These are phyloP conservation scores for Triplophysa dalaica DNA, from an alignment of 2,113 vertebrate genomes.

Conservation along the genomic window DNA sequence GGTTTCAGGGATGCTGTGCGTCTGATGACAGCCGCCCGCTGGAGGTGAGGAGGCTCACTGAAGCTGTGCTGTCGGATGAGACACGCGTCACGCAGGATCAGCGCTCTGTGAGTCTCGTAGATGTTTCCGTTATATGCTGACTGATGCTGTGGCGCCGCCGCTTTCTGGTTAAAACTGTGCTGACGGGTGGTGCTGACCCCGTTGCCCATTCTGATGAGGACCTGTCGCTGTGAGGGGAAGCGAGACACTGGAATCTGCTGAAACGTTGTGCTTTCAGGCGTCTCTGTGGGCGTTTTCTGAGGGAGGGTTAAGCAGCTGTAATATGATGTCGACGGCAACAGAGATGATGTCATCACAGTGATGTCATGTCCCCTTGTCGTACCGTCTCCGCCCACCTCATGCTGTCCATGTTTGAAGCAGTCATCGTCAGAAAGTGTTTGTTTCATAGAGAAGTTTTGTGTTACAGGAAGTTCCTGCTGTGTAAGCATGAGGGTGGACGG, in stretches of 20 bases:
- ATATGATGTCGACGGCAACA: constrained; percentile 62
- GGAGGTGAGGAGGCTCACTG: constrained; percentile 62
- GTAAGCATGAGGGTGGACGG: constrained; percentile 20
- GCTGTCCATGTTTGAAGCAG: neutral
- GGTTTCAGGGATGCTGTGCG: constrained; percentile 77
- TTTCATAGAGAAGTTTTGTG: constrained; percentile 62
- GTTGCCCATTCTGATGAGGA: constrained; percentile 71
- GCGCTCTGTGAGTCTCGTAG: constrained; percentile 39
- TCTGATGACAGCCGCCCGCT: constrained; percentile 60
- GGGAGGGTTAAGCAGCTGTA: constrained; percentile 69
- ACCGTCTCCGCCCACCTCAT: constrained; percentile 64
- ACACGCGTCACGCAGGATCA: constrained; percentile 51
- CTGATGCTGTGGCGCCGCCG: constrained; percentile 32
- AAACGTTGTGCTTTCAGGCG: constrained; percentile 57
- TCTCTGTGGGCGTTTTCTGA: neutral
- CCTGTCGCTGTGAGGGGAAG: constrained; percentile 66
- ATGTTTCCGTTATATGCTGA: constrained; percentile 26
- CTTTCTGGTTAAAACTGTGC: constrained; percentile 70
- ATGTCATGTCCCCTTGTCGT: constrained; percentile 66
- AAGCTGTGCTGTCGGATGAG: constrained; percentile 79
- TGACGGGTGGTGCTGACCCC: constrained; percentile 64
- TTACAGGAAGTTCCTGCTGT: constrained; percentile 61
- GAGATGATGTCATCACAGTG: constrained; percentile 67
- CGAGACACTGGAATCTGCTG: constrained; percentile 66
- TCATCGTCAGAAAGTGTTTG: constrained; percentile 42